Base-by-base conservation (phyloP, 2,797 vertebrate genomes). In the Gallirallus australis region DNA sequence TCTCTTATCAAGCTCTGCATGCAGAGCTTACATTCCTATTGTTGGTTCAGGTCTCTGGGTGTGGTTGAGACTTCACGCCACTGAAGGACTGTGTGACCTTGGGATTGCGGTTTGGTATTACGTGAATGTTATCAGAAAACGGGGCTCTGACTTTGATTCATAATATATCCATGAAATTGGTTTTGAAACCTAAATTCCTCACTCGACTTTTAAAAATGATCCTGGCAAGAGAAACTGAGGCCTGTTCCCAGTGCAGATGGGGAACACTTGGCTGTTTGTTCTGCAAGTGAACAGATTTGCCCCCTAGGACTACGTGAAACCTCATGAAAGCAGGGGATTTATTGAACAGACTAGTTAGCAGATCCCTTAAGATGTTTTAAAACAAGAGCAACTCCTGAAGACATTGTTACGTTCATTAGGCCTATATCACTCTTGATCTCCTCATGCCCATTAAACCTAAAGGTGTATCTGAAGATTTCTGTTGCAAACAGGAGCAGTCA, bases 361-460 rank as follows among this genome's bases (percentile, higher is more conserved):
- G 21, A 65, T 81, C 52, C 72, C 33, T 69, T 33, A 69, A 37
- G 20, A 48, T 50, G 60, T 66, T 65, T 19, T 33, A 69, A 77
- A 80, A 50, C 37, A 71, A 64, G 30, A 23, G 47, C 56, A 53
- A 17, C 23, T 82, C 3, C 11, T 70, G 25, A 66, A 81, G 39
- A 35, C 23, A 16, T 31, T 35, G 14, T 30, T 61, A 3, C 8
- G 4, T 24, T 0, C n/a, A 0, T 56, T 37, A 60, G 28, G 53
- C 17, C 56, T 31, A 0, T 27, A n/a, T 21, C 14, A 12, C 30
- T 81, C 76, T 28, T 14, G 20, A 45, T 76, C 45, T 24, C 31
- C 57, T 73, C 23, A n/a, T 76, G 54, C 72, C 82, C 68, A 0
- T 42, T 47, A 54, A 93, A 64, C 70, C 45, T 30, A 63, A 50